phyloP scores from a whole-genome alignment of 2,113 vertebrate genomes.

The Vulpes ferrilata region DNA sequence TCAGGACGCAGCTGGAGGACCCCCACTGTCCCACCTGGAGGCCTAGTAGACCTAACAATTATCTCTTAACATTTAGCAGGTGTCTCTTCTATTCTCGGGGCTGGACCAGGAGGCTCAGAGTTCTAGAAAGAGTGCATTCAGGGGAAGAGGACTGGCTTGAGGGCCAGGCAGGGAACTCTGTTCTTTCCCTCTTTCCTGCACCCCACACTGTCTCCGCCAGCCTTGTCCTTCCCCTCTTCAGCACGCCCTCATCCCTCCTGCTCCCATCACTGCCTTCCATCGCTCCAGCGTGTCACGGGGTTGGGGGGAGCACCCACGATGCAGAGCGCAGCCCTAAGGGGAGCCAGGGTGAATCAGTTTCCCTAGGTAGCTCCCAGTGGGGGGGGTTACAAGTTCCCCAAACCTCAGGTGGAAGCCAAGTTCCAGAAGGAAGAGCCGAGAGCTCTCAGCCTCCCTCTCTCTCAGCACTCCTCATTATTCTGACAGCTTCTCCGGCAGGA shows the following conservation, averaged over 20 bases:
- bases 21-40: accelerated
- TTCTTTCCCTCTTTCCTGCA: not conserved
- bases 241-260: not conserved
- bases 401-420: not conserved
- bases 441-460: not conserved
- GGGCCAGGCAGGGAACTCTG: not conserved
- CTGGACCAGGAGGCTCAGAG: not conserved
- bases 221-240: not conserved
- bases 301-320: not conserved
- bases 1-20: not conserved
- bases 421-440: not conserved
- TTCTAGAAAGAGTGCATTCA: not conserved
- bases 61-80: no score
- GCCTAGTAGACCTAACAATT: not conserved
- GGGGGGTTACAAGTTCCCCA: not conserved
- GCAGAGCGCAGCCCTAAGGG: not conserved
- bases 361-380: not conserved
- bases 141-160: not conserved
- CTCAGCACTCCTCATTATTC: constrained; percentile 37
- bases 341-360: not conserved
- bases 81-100: not conserved
- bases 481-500: constrained; percentile 66
- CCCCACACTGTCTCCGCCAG: not conserved
- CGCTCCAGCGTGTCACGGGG: not conserved
- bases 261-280: not conserved